These are phyloP conservation scores for Eretmocerus hayati DNA, from an alignment of 2,888 invertebrate genomes.

Conservation along the genomic window DNA sequence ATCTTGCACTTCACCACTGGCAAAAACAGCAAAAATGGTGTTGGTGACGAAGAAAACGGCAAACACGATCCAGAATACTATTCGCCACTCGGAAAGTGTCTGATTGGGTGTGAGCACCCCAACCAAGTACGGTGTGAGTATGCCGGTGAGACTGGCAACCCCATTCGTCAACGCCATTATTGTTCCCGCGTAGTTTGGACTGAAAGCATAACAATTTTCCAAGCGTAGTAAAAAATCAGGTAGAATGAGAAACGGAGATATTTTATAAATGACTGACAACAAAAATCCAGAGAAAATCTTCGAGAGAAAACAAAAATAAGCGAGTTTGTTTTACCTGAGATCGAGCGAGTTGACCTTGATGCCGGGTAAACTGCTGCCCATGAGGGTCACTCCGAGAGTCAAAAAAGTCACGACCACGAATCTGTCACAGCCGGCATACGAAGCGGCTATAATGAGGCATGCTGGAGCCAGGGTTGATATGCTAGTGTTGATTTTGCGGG, in stretches of 20 bases:
- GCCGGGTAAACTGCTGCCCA: conserved; percentile 49
- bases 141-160: conserved; percentile 66
- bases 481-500: conserved; percentile 49
- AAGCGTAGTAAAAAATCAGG: no score
- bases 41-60: conserved; percentile 62
- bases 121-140: conserved; percentile 62
- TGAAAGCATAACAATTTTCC: conserved; percentile 48
- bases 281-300: no score
- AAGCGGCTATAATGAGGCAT: conserved; percentile 47
- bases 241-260: conserved; percentile 24
- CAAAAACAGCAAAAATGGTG: conserved; percentile 61
- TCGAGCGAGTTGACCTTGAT: conserved; percentile 4
- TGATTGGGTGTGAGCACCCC: conserved; percentile 52
- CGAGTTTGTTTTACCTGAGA: no score
- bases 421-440: conserved; percentile 48
- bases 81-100: conserved; percentile 58
- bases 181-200: conserved; percentile 49
- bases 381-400: conserved; percentile 47
- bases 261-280: no score
- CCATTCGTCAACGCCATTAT: conserved; percentile 53
- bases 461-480: conserved; percentile 49
- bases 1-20: conserved; percentile 66
- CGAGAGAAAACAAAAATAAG: no score
- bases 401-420: conserved; percentile 44
- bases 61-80: conserved; percentile 75